These are phyloP conservation scores for Camarhynchus parvulus DNA, from an alignment of 2,113 vertebrate species.

Conservation along the genomic window DNA sequence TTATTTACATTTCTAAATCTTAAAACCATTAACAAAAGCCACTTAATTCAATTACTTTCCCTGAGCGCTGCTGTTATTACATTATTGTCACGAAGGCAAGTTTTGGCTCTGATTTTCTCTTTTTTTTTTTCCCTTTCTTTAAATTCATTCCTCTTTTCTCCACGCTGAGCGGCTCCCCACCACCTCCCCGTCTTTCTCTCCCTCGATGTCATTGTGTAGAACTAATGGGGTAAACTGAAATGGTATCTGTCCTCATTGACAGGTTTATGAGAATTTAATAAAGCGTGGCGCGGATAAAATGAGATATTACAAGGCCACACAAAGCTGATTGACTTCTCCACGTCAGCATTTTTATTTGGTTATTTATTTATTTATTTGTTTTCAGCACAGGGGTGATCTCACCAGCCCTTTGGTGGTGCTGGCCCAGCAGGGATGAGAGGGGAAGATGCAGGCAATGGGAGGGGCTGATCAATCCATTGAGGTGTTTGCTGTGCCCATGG, in stretches of 20 bases:
- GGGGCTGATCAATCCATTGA: neutral
- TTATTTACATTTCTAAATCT: conserved; percentile 84
- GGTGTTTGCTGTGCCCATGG: neutral
- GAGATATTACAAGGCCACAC: conserved; percentile 76
- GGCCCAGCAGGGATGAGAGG: neutral
- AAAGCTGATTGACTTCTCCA: conserved; percentile 74
- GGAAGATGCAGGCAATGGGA: rapidly evolving
- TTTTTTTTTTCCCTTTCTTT: conserved; percentile 6
- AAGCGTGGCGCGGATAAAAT: conserved; percentile 86
- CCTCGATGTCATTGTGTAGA: conserved; percentile 76
- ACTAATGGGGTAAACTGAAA: conserved; percentile 87
- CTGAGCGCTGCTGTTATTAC: neutral
- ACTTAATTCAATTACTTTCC: conserved; percentile 86
- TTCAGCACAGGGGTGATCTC: neutral
- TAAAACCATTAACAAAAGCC: conserved; percentile 85
- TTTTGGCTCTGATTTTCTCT: conserved; percentile 9
- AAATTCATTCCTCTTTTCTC: conserved; percentile 60
- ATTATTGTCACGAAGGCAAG: conserved; percentile 3
- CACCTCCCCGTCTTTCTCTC: conserved; percentile 2
- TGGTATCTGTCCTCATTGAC: conserved; percentile 85
- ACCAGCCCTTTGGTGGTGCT: neutral
- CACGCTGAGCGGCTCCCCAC: neutral
- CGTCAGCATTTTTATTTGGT: conserved; percentile 73
- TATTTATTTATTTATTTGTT: conserved; percentile 53
- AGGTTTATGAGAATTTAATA: conserved; percentile 91